Base-by-base conservation (phyloP, 2,113 vertebrate genomes). In the Syngnathoides biaculeatus region DNA sequence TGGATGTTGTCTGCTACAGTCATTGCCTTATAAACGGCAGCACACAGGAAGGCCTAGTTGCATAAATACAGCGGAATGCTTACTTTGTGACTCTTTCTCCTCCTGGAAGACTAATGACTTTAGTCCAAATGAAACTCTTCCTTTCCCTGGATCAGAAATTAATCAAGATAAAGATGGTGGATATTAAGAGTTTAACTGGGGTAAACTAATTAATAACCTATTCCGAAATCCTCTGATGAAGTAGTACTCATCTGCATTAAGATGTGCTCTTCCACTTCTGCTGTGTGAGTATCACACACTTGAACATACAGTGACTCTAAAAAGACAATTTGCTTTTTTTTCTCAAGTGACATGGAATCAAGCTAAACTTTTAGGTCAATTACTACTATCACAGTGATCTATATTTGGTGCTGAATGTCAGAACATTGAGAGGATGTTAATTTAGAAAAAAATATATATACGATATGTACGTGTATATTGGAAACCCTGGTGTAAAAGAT, bases 171-270 rank as follows among this genome's bases (percentile, higher is more conserved):
- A 75, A 88, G 87, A 89, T 80, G 73, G 84, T 76, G 82, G 83
- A 90, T 89, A 92, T 92, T 92, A 91, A 91, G 92, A 91, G 89
- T 91, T 91, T 84, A 90, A 90, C 75, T 73, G 64, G 79, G 84
- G 83, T 73, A 84, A 83, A 88, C 83, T 79, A 81, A 90, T 89
- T 83, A 83, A 83, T 88, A 84, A 77, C 77, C 71, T 69, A 77
- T 79, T 78, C 80, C 76, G 77, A 42, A 61, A 58, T 38, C 27
- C 14, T 82, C 67, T 85, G 86, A 87, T 81, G 75, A 82, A 86
- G 84, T 89, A 85, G 79, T 89, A 90, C 80, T 79, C 79, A 38
- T 62, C 35, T 35, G 67, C 74, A 87, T 80, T 59, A 78, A 75
- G 73, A 80, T 84, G 75, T 71, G 69, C 40, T 80, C 55, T 4